Evolutionary conservation across 2,797 vertebrate species (phyloP).

Genomic region (Darevskia mixta): DNA sequence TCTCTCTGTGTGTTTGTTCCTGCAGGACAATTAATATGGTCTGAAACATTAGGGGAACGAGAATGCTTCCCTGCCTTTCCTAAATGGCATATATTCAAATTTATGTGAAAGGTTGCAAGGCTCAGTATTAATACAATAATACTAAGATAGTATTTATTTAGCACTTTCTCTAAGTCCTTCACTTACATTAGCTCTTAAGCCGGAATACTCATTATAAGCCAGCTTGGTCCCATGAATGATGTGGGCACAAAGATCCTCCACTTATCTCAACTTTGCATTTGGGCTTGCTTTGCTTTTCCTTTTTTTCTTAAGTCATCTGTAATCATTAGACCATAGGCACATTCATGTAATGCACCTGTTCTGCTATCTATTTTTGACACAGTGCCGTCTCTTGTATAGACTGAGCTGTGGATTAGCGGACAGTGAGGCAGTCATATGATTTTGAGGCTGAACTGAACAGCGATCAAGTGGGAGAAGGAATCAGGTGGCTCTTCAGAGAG

Average conservation of each 20-base stretch:
- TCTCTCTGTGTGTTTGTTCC: neutral
- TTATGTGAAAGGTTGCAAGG: neutral
- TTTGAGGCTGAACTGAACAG: conserved; percentile 2
- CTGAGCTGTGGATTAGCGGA: neutral
- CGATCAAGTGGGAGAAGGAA: neutral
- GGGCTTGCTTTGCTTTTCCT: neutral
- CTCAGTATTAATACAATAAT: neutral
- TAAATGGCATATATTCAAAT: too few species aligned
- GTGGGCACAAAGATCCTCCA: neutral
- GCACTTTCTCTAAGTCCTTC: neutral
- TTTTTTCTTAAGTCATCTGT: neutral
- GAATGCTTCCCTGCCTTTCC: neutral
- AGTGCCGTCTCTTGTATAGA: neutral
- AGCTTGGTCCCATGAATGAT: neutral
- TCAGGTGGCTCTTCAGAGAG: neutral
- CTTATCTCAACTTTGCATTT: neutral
- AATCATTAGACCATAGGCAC: neutral
- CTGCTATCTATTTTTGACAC: conserved; percentile 18
- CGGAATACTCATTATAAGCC: neutral
- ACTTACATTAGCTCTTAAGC: neutral
- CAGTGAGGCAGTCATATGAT: conserved; percentile 2
- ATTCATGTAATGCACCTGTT: conserved; percentile 22
- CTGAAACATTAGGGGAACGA: neutral
- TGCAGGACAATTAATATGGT: neutral
- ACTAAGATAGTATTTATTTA: neutral